Evolutionary conservation across 2,797 vertebrate species (phyloP), one percentile per base, ranked within the genome.

Genomic region (Champsocephalus gunnari): DNA sequence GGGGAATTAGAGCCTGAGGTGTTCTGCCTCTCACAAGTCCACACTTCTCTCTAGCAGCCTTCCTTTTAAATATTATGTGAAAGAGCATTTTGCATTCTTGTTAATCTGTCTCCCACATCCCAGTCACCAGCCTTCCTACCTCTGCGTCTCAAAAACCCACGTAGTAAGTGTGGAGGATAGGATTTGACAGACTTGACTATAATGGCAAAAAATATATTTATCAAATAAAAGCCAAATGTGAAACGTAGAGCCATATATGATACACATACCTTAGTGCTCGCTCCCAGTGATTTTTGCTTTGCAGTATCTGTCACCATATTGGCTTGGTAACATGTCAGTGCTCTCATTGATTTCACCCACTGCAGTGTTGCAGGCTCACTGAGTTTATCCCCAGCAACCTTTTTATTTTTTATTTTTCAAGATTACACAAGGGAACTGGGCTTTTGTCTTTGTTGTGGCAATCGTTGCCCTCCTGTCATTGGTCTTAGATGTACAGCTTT

Each of bases 121-220:
- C 61, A 66, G 84, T 88, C 80, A 63, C 57, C 64, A 82, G 74
- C 79, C 78, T 82, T 62, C 67, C 74, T 59, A 82, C 88, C 82
- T 90, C 87, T 70, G 67, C 71, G 82, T 85, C 84, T 90, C 89
- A 92, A 78, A 91, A 92, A 88, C 91, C 92, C 86, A 87, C 91
- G 89, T 88, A 87, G 76, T 78, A 83, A 92, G 91, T 90, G 90
- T 93, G 92, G 91, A 92, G 87, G 91, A 95, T 91, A 87, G 80
- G 92, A 94, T 94, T 92, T 86, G 84, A 84, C 80, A 77, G 89
- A 91, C 88, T 92, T 90, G 91, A 73, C 78, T 48, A 77, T 80
- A 74, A 58, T 60, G 49, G 48, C 62, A 54, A 47, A 66, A 73
- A 84, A 86, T 51, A 80, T 60, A 87, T 69, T 41, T 69, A 82